Conservation (phyloP, 2,113 vertebrate species). For the Narcine bancroftii region DNA sequence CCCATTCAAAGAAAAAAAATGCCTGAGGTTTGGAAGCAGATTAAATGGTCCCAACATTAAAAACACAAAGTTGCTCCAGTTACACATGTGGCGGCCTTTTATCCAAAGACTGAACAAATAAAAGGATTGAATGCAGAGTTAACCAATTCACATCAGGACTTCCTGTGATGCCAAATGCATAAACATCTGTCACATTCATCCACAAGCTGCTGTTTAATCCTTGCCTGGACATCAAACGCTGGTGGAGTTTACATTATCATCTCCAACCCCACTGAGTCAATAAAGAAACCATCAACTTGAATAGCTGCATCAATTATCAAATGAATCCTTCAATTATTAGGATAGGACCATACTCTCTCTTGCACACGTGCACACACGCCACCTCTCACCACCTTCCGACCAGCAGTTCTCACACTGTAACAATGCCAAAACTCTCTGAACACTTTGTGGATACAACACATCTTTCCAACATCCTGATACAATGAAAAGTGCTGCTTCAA, state of each 20-base stretch:
- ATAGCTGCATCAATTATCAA: not conserved
- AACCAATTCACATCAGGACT: conserved; percentile 22
- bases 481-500: too few relatives aligned
- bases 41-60: conserved; percentile 34
- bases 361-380: not conserved
- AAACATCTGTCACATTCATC: conserved; percentile 34
- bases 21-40: conserved; percentile 33
- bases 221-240: conserved; percentile 14
- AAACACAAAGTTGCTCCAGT: conserved; percentile 22
- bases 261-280: conserved; percentile 5
- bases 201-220: conserved; percentile 7
- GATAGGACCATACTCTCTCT: not conserved
- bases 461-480: too few relatives aligned
- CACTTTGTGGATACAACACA: too few relatives aligned
- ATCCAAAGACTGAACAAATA: conserved; percentile 32
- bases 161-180: conserved; percentile 34
- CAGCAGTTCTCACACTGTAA: too few relatives aligned
- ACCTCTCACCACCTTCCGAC: too few relatives aligned
- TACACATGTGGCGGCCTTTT: conserved; percentile 30
- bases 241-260: conserved; percentile 25
- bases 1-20: conserved; percentile 30
- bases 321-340: not conserved
- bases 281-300: not conserved
- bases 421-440: too few relatives aligned
- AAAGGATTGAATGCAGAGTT: conserved; percentile 28